Conservation (phyloP, 2,888 invertebrate genomes). For the Leucoma salicis region DNA sequence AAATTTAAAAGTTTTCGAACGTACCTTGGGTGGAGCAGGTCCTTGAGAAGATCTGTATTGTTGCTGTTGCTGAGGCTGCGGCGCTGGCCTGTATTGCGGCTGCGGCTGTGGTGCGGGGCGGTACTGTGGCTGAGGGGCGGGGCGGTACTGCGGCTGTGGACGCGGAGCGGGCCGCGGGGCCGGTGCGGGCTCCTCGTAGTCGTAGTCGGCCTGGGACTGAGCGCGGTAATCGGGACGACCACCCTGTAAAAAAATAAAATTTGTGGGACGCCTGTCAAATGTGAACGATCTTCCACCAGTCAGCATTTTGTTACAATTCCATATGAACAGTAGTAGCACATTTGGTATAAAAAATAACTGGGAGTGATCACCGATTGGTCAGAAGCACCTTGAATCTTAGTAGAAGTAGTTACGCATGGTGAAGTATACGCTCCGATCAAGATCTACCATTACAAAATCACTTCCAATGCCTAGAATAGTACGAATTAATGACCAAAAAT, state of each 20-base stretch:
- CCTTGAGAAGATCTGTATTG: slow-evolving; percentile 42
- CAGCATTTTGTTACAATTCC: no score
- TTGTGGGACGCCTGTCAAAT: no score
- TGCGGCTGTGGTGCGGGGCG: slow-evolving; percentile 44
- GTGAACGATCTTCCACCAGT: no score
- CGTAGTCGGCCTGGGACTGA: slow-evolving; percentile 51
- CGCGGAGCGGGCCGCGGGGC: slow-evolving; percentile 42
- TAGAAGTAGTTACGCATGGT: no score
- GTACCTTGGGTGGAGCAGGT: slow-evolving; percentile 66
- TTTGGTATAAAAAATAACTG: no score
- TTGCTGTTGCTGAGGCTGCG: slow-evolving; percentile 46
- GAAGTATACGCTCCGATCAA: no score
- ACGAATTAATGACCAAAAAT: no score
- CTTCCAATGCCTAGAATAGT: no score
- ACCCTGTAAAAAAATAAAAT: slow-evolving; percentile 32
- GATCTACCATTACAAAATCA: no score
- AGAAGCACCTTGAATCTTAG: no score
- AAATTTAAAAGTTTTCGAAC: not conserved
- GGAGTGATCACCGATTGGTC: no score
- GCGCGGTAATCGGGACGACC: slow-evolving; percentile 55
- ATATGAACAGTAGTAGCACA: no score
- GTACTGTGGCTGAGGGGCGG: slow-evolving; percentile 47
- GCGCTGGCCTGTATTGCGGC: slow-evolving; percentile 45
- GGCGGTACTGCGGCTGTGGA: slow-evolving; percentile 39
- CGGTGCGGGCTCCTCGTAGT: slow-evolving; percentile 63